Base-by-base conservation (phyloP, 2,888 invertebrate genomes). In the Vesta saturnalis region DNA sequence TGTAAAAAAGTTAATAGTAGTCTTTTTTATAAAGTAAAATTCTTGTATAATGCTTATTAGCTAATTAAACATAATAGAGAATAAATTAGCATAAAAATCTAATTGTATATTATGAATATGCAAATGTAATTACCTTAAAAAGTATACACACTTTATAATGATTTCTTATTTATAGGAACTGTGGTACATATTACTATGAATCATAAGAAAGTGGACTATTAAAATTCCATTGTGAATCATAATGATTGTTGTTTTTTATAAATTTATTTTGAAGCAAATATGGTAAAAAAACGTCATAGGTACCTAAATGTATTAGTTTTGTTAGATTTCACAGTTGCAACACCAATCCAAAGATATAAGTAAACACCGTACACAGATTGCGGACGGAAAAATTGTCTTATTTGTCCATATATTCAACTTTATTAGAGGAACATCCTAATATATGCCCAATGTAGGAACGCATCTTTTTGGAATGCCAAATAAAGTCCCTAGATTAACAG, bases 101-200 rank as follows among this genome's bases (percentile, higher is more conserved):
- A 49, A 49, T 49, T 49, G 47, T 49, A 14, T 49, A 8, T 52
- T 52, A 52, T 52, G 19, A 52, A 52, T 52, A 52, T 52, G 52
- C 52, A 52, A 52, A 52, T 52, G 18, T 47, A 19, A 52, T 52
- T 19, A 21, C 52, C 52, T 19, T 49, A 52, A 52, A 52, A 19
- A 52, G 18, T 19, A 19, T 4, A 49, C n/a, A n/a, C n/a, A n/a
- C 19, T 52, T 12, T 39, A n/a, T 39, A 39, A 39, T 39, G 39
- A 39, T 39, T 39, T 39, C n/a, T 39, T 39, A 39, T 39, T 39
- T 39, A 39, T n/a, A 39, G 2, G n/a, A 39, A 39, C 39, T 39
- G 39, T n/a, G n/a, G 39, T n/a, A 39, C 39, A 39, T 12, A 39
- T 39, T n/a, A n/a, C n/a, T 39, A 52, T 52, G 52, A 52, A 52